phyloP scores from a whole-genome alignment of 2,888 invertebrate genomes.

The Ormyrus pomaceus region DNA sequence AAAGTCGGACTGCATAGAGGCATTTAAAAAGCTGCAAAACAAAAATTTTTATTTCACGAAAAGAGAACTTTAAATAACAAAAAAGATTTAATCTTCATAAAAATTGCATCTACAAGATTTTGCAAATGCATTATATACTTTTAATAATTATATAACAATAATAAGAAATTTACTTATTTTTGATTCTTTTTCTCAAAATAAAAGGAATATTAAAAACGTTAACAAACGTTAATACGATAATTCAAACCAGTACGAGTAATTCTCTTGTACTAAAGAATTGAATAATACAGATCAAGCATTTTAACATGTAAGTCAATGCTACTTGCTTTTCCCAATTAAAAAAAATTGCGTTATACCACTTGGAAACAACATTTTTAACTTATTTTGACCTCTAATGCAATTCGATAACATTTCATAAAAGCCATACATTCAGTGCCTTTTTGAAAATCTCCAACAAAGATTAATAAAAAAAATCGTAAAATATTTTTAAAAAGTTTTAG shows the following conservation, averaged over 20 bases:
- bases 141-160: neutral
- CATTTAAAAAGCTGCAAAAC: constrained; percentile 27
- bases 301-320: constrained; percentile 6
- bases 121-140: too few relatives aligned
- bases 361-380: neutral
- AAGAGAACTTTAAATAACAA: too few relatives aligned
- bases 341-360: constrained; percentile 25
- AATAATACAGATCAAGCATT: constrained; percentile 13
- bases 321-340: constrained; percentile 25
- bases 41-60: constrained; percentile 6
- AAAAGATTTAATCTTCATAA: too few relatives aligned
- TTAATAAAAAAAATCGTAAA: constrained; percentile 15
- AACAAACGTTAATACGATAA: too few relatives aligned
- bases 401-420: constrained; percentile 34
- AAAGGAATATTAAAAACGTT: neutral
- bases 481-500: constrained; percentile 7
- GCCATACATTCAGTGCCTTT: constrained; percentile 27
- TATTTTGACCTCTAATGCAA: constrained; percentile 35
- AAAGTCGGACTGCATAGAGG: constrained; percentile 42
- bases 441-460: constrained; percentile 46
- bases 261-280: constrained; percentile 6
- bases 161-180: neutral
- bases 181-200: neutral
- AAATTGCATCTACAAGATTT: too few relatives aligned
- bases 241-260: too few relatives aligned